Base-by-base conservation (phyloP, 2,888 invertebrate genomes). In the Pachydiplax longipennis region DNA sequence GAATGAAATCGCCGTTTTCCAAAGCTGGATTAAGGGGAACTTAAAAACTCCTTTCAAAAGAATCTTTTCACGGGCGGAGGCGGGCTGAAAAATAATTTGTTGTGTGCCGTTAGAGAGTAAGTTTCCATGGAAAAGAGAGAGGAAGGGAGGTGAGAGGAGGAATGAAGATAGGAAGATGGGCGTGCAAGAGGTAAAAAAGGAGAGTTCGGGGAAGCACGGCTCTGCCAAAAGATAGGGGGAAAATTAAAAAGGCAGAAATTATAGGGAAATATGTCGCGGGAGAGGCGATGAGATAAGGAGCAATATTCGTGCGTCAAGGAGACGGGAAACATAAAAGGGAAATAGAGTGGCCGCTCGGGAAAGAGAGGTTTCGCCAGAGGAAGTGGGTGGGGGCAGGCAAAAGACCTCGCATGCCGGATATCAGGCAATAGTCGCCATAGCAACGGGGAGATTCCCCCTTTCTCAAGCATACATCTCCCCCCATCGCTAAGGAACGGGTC, bases 191-290 rank as follows among this genome's bases (percentile, higher is more conserved):
- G n/a, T 65, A 18, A 37, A 37, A 37, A 37, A 5, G 10, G 18
- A 37, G 35, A 37, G 40, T 15, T n/a, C n/a, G 61, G 25, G 12
- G 61, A 58, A 61, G 37, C 4, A 25, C 1, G 53, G 8, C 8
- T 53, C 53, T 18, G 18, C 15, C 15, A 22, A 61, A 22, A 37
- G 37, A 37, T 35, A 58, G 37, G 61, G 87, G 65, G 65, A 37
- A 87, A 87, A 87, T 87, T 87, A 87, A 37, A 87, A 87, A 87
- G 87, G 87, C 87, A 87, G 87, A 87, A 65, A 87, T 87, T 87
- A 61, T 37, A 87, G 87, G 87, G 61, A 87, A 87, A 87, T 87
- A 87, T 87, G 87, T 87, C 61, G 12, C 37, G 87, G 83, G 83
- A 25, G 22, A 87, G 87, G 65, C 87, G 87, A 87, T 87, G 65